Evolutionary conservation across 1,140 invertebrate species (phyloP).

Genomic region (Drosophila lacertosa): DNA sequence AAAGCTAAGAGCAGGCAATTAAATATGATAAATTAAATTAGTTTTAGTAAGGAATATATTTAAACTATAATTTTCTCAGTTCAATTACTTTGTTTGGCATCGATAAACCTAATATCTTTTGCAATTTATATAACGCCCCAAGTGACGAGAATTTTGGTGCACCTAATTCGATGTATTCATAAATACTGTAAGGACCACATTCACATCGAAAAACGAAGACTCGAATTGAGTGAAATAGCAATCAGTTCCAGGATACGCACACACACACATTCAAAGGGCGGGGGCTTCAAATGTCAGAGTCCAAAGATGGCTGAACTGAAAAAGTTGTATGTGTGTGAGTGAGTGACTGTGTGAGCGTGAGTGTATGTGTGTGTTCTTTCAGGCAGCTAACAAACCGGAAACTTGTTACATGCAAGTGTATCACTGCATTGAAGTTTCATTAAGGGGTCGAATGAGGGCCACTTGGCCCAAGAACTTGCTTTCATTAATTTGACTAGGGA

Average conservation of each 20-base stretch:
- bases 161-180: not conserved
- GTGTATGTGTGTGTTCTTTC: not conserved
- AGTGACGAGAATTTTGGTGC: no score
- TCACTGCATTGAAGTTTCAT: constrained; percentile 16
- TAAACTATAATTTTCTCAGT: no score
- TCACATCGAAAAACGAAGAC: constrained; percentile 13
- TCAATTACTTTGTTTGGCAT: no score
- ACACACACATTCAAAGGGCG: not conserved
- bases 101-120: no score
- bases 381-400: constrained; percentile 3
- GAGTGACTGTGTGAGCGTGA: constrained; percentile 4
- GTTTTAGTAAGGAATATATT: no score
- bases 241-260: constrained; percentile 32
- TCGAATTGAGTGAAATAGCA: constrained; percentile 25
- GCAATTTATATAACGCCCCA: no score
- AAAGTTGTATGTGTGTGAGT: not conserved
- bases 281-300: constrained; percentile 20
- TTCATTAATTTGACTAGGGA: constrained; percentile 71
- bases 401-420: constrained; percentile 27
- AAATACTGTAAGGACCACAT: not conserved
- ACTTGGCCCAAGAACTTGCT: constrained; percentile 21
- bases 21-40: no score
- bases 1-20: no score
- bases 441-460: constrained; percentile 2
- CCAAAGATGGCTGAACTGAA: constrained; percentile 5